These are phyloP conservation scores for Sandelia bainsii DNA, from an alignment of 2,797 vertebrate genomes.

Conservation along the genomic window DNA sequence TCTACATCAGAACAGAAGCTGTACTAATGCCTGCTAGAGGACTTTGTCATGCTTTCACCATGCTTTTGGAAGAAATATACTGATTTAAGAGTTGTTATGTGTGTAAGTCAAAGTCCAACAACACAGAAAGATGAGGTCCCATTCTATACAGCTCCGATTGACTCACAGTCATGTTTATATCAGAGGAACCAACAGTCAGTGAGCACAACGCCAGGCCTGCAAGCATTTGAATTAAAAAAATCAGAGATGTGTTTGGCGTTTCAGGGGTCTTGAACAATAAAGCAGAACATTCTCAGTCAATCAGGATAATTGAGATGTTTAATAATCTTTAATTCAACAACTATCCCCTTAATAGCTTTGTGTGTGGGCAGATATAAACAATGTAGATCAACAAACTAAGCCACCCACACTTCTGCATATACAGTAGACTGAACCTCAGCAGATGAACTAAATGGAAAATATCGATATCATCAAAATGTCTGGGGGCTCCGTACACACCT, in stretches of 20 bases:
- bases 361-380: constrained; percentile 64
- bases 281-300: constrained; percentile 37
- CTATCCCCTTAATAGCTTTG: constrained; percentile 31
- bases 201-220: neutral
- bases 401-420: constrained; percentile 54
- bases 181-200: neutral
- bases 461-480: constrained; percentile 64
- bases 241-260: neutral
- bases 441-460: constrained; percentile 65
- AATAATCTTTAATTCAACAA: constrained; percentile 63
- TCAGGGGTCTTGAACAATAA: constrained; percentile 7
- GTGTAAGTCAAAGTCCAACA: neutral
- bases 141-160: neutral
- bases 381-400: constrained; percentile 60
- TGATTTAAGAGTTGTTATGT: constrained; percentile 14
- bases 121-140: neutral
- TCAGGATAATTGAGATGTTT: constrained; percentile 56
- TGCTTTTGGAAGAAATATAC: neutral
- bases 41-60: neutral
- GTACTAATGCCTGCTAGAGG: neutral
- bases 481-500: constrained; percentile 48
- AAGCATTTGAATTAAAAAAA: constrained; percentile 6
- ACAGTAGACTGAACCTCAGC: constrained; percentile 49
- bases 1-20: neutral
- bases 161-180: constrained; percentile 3